phyloP scores from a whole-genome alignment of 2,888 invertebrate genomes.

The Steinernema hermaphroditum region DNA sequence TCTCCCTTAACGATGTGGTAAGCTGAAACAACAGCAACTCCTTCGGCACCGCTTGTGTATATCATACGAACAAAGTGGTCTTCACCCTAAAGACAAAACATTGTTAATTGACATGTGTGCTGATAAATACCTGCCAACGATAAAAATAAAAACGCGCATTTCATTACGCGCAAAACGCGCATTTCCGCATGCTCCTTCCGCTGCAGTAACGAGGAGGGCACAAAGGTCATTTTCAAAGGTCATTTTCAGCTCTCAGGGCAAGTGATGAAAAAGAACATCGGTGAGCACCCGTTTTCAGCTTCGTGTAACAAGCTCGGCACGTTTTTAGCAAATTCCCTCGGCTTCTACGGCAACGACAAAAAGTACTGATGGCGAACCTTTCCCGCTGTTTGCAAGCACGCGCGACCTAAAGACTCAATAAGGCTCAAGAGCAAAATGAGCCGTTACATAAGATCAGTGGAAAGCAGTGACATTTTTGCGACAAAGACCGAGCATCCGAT shows the following conservation, averaged over 20 bases:
- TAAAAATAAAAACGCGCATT: conserved; percentile 51
- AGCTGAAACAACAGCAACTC: conserved; percentile 88
- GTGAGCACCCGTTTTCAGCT: background rate
- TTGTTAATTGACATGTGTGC: background rate
- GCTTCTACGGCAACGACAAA: background rate
- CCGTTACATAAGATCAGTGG: background rate
- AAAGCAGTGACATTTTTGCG: background rate
- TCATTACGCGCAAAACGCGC: no score
- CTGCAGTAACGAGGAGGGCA: conserved; percentile 41
- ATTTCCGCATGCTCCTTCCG: conserved; percentile 61
- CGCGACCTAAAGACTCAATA: background rate
- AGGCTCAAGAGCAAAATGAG: background rate
- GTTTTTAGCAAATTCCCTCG: background rate
- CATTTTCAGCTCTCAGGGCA: background rate
- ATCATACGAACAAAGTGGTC: conserved; percentile 73
- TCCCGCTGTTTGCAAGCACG: background rate
- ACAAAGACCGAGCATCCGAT: background rate
- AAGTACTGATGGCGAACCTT: background rate
- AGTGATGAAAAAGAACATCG: background rate
- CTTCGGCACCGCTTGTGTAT: conserved; percentile 93
- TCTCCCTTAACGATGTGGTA: conserved; percentile 79
- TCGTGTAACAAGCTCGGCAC: background rate
- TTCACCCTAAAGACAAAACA: background rate
- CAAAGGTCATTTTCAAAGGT: background rate
- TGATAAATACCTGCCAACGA: background rate